A percentile compares a stretch with the other conserved stretches of the same genome.
These are phyloP conservation scores for Ascaphus truei DNA, from an alignment of 2,113 vertebrate genomes.

Conservation along the genomic window DNA sequence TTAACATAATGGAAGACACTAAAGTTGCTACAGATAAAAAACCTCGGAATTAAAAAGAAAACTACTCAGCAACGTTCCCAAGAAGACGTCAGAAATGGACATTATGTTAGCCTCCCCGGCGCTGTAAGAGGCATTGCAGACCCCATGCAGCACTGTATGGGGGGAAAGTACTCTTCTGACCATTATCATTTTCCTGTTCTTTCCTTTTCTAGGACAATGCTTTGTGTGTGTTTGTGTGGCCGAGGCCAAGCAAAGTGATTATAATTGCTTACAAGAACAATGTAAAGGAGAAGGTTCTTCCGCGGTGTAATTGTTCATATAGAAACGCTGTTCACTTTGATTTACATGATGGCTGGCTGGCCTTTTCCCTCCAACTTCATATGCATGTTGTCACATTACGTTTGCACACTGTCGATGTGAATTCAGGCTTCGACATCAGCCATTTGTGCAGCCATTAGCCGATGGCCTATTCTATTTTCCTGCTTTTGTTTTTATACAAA, in stretches of 20 bases:
- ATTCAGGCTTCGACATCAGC: background rate
- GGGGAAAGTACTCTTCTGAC: background rate
- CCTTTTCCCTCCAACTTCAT: conserved; percentile 11
- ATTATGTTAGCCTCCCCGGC: too few relatives aligned
- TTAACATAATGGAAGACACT: too few relatives aligned
- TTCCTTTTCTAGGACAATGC: background rate
- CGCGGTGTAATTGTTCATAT: conserved; percentile 15
- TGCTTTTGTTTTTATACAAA: conserved; percentile 15
- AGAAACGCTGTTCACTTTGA: conserved; percentile 15
- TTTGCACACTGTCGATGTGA: conserved; percentile 9
- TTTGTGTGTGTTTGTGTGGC: conserved; percentile 2
- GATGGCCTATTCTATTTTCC: background rate
- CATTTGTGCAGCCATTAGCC: conserved; percentile 4
- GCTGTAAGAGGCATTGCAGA: too few relatives aligned
- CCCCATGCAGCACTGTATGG: too few relatives aligned
- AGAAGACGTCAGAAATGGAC: too few relatives aligned
- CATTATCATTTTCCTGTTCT: background rate
- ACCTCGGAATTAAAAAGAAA: too few relatives aligned
- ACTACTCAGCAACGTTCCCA: too few relatives aligned
- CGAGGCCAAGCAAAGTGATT: conserved; percentile 18
- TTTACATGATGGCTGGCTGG: conserved; percentile 15
- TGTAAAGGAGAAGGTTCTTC: background rate
- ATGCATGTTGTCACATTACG: conserved; percentile 20
- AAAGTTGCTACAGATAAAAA: too few relatives aligned
- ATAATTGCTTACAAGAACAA: conserved; percentile 23